Base-by-base conservation (phyloP, 2,113 vertebrate genomes). In the Eclectus roratus region DNA sequence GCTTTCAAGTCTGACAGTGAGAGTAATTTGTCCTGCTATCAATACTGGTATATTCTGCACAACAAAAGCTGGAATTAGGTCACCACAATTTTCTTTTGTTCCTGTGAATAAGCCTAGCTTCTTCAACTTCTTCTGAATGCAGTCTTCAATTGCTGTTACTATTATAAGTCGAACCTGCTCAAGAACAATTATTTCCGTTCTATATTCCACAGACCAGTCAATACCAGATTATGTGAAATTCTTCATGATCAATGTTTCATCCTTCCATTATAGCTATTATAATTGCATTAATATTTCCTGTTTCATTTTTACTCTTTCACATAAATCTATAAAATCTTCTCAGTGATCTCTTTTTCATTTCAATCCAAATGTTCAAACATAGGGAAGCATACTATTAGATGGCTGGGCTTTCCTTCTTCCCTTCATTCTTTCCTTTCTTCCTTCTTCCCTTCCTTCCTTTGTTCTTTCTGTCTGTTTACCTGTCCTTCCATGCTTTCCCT, bases 1-100 rank as follows among this genome's bases (percentile, higher is more conserved):
- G 94, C 94, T 96, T 94, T 97, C 88, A 89, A 77, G 90, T 97
- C 78, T 95, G 94, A 94, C 85, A 92, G 96, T 14, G 74, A 77
- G 70, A 95, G 96, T 96, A 96, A 98, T 98, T 97, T 94, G 87
- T 94, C 77, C 91, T 92, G 83, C 96, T 97, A 96, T 98, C 97
- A 97, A 95, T 98, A 96, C 93, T 82, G 60, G 81, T 73, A 82
- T 69, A 95, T 95, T 95, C 94, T 93, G 61, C 79, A 96, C 91
- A 97, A 97, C 80, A 97, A 98, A 97, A 97, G 94, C 95, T 91
- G 80, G 91, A 98, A 98, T 97, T 97, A 98, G 97, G 97, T 98
- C 97, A 97, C 52, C 80, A 94, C 92, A 97, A 98, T 98, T 97
- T 97, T 97, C 97, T 95, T 97, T 98, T 98, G 95, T 98, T 96